phyloP scores from a whole-genome alignment of 2,797 vertebrate species.

The Protonibea diacanthus region DNA sequence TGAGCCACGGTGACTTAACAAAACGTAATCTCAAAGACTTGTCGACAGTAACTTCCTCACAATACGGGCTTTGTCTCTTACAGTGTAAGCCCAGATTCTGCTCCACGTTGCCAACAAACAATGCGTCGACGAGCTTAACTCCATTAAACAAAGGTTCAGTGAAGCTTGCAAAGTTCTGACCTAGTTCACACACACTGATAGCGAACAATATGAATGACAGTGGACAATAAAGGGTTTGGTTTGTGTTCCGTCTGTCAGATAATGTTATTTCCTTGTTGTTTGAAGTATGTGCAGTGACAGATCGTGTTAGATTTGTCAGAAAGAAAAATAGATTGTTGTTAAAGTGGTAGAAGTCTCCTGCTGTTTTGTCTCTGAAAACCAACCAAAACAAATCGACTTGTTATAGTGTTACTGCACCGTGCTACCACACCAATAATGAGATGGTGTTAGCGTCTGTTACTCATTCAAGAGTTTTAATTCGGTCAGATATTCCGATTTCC shows the following conservation, averaged over 20 bases:
- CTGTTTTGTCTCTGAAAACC: background rate
- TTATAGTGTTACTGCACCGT: background rate
- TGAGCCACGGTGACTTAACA: background rate
- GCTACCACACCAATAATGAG: background rate
- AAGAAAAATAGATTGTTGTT: background rate
- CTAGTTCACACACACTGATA: constrained; percentile 55
- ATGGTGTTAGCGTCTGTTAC: background rate
- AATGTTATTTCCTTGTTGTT: background rate
- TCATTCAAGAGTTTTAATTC: background rate
- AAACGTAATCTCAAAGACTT: background rate
- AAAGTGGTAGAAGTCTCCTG: background rate
- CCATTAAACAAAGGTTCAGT: constrained; percentile 57
- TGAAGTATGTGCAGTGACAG: background rate
- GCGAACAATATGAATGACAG: constrained; percentile 1
- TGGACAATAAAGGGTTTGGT: background rate
- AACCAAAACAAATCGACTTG: background rate
- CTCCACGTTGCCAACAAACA: background rate
- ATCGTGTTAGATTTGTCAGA: background rate
- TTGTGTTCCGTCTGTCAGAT: background rate
- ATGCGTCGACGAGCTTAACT: constrained; percentile 22
- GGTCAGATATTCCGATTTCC: background rate
- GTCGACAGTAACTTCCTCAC: background rate
- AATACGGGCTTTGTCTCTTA: constrained; percentile 13
- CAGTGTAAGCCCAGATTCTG: background rate
- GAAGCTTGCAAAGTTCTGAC: constrained; percentile 56